phyloP scores from a whole-genome alignment of 2,888 invertebrate species.

The Polyommatus iphigenia region DNA sequence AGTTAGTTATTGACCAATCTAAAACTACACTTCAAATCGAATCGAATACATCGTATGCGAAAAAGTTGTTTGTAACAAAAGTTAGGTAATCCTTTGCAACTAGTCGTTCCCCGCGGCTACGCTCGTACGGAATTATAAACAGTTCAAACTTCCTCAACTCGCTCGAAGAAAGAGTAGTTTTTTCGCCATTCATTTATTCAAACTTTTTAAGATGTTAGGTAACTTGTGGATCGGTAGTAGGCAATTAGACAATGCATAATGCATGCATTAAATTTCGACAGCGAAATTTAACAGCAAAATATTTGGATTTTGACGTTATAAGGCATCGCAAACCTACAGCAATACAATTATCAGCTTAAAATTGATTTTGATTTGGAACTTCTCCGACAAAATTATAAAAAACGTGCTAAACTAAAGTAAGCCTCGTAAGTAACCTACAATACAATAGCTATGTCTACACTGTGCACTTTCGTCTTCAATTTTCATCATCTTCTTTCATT shows the following conservation, averaged over 20 bases:
- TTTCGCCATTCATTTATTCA: neutral
- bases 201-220: neutral
- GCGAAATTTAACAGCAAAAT: no score
- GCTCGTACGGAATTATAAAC: neutral
- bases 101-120: neutral
- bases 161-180: neutral
- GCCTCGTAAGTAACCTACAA: no score
- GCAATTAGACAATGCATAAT: neutral
- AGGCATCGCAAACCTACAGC: no score
- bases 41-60: slow-evolving; percentile 17
- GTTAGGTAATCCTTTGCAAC: slow-evolving; percentile 18
- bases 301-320: no score
- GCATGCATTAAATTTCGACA: no score
- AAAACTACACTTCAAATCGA: slow-evolving; percentile 21
- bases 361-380: no score
- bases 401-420: no score
- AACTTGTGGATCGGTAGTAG: neutral
- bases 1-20: slow-evolving; percentile 16
- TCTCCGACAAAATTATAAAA: no score
- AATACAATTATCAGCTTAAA: no score
- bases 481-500: no score
- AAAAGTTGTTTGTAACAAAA: slow-evolving; percentile 22
- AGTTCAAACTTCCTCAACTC: neutral
- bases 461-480: no score
- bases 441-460: no score